phyloP scores from a whole-genome alignment of 2,888 invertebrate species.

The Himalopsyche tibetana region DNA sequence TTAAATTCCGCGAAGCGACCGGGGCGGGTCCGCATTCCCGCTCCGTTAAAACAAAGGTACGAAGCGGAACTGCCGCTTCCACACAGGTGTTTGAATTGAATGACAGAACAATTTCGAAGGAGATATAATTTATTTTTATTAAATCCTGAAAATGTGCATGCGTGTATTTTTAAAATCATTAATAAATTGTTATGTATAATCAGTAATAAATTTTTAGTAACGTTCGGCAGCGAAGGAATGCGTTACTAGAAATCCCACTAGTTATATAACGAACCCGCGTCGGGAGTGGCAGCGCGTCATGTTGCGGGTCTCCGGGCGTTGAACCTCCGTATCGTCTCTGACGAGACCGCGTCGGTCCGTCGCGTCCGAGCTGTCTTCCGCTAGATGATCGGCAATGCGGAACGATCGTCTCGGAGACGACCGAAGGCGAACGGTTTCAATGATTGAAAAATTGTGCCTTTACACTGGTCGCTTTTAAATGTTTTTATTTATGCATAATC shows the following conservation, averaged over 20 bases:
- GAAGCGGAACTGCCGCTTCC: too few species aligned
- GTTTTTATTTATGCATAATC: constrained; percentile 54
- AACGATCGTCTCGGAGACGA: not conserved
- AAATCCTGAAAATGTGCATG: constrained; percentile 13
- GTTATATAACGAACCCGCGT: not conserved
- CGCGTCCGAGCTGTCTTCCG: too few species aligned
- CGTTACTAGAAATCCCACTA: too few species aligned
- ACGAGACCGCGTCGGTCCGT: too few species aligned
- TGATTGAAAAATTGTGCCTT: constrained; percentile 65
- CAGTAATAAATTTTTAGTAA: too few species aligned
- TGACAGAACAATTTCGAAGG: not conserved
- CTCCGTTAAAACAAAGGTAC: too few species aligned
- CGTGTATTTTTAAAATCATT: constrained; percentile 7
- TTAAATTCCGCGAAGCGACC: too few species aligned
- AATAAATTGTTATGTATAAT: constrained; percentile 2
- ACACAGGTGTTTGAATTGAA: too few species aligned
- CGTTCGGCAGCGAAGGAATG: too few species aligned
- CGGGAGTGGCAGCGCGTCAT: not conserved
- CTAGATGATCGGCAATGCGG: not conserved
- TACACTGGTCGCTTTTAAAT: constrained; percentile 65
- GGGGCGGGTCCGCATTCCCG: too few species aligned
- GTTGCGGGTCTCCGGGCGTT: not conserved
- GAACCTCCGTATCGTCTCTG: not conserved
- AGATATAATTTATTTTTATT: constrained; percentile 20
- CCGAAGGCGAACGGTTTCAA: constrained; percentile 1